Evolutionary conservation across 2,113 vertebrate species (phyloP).

Genomic region (Gymnogyps californianus): DNA sequence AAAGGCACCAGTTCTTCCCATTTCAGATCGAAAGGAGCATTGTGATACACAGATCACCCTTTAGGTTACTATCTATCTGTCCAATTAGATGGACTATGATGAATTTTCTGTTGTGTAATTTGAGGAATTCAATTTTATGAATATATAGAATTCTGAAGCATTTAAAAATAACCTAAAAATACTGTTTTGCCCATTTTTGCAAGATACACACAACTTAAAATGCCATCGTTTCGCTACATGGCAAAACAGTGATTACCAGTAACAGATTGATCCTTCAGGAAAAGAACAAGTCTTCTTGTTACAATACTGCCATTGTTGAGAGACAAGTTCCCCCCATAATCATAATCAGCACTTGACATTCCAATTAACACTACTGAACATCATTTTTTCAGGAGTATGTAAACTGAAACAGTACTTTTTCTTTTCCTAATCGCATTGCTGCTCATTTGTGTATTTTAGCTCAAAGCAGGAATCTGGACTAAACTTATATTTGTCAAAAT

Average conservation of each 20-base stretch:
- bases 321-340: not conserved
- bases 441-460: not conserved
- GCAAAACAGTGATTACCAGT: not conserved
- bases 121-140: not conserved
- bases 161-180: not conserved
- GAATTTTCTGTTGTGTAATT: not conserved
- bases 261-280: not conserved
- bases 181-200: not conserved
- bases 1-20: not conserved
- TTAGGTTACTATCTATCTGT: not conserved
- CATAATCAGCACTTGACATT: not conserved
- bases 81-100: not conserved
- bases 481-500: not conserved
- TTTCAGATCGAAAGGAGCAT: not conserved
- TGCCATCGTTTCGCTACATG: not conserved
- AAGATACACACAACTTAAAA: not conserved
- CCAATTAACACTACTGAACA: not conserved
- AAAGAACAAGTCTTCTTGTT: not conserved
- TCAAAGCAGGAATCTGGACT: not conserved
- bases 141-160: not conserved
- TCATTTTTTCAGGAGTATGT: not conserved
- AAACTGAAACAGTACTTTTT: not conserved
- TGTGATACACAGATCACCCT: not conserved
- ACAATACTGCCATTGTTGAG: not conserved
- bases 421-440: not conserved